phyloP scores from a whole-genome alignment of 2,797 vertebrate species.

The Pygocentrus nattereri region DNA sequence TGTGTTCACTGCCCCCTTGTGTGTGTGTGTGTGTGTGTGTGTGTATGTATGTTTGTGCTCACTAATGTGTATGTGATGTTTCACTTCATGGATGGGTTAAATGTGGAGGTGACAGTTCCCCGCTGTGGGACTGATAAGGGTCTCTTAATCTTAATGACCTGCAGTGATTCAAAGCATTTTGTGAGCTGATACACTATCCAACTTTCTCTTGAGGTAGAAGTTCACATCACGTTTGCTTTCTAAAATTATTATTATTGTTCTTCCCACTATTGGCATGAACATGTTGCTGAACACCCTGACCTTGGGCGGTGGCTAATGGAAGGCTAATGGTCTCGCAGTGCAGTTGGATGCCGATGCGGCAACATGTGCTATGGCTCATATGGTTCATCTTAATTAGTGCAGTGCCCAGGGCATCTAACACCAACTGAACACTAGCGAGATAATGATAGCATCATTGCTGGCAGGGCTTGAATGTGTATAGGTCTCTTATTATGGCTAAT shows the following conservation, averaged over 20 bases:
- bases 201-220: too few relatives aligned
- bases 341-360: neutral
- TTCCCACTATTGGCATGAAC: neutral
- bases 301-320: neutral
- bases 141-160: too few relatives aligned
- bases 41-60: too few relatives aligned
- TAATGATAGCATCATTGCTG: neutral
- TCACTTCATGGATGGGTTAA: too few relatives aligned
- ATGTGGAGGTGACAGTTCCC: too few relatives aligned
- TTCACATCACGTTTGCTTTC: neutral
- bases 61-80: too few relatives aligned
- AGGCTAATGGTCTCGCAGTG: neutral
- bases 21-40: too few relatives aligned
- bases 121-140: too few relatives aligned
- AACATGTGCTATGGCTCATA: slow-evolving; percentile 10
- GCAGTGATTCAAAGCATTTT: too few relatives aligned
- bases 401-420: neutral
- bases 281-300: neutral
- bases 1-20: too few relatives aligned
- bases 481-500: neutral
- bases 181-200: too few relatives aligned
- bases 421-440: neutral
- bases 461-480: neutral
- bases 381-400: neutral
- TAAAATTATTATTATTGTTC: neutral